Conservation (phyloP, 2,888 invertebrate genomes). For the Euspilapteryx auroguttella region DNA sequence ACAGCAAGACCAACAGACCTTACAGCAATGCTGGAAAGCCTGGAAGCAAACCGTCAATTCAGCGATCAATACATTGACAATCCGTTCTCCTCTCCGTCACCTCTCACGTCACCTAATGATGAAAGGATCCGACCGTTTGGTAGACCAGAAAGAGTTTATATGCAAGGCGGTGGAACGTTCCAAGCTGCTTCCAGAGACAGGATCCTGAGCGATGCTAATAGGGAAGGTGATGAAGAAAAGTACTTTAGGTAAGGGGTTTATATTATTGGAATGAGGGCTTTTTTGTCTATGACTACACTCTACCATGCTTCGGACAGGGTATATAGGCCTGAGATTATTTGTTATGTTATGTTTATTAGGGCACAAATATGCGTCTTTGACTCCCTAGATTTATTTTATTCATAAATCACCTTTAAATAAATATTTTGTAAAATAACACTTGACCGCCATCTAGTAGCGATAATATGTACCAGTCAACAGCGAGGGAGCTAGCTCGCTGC, state of each 20-base stretch:
- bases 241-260: conserved; percentile 48
- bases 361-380: no score
- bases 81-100: conserved; percentile 54
- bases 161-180: conserved; percentile 53
- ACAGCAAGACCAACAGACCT: conserved; percentile 45
- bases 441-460: no score
- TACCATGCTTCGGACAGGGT: no score
- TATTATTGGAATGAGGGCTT: no score
- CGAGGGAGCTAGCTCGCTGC: no score
- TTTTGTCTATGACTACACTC: no score
- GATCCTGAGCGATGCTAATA: conserved; percentile 36
- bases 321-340: no score
- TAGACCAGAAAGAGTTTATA: conserved; percentile 45
- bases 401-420: no score
- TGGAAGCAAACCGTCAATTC: conserved; percentile 39
- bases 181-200: conserved; percentile 45
- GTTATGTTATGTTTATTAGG: no score
- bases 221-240: conserved; percentile 39
- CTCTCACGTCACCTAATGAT: conserved; percentile 51
- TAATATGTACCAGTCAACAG: no score
- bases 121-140: conserved; percentile 36
- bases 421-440: no score
- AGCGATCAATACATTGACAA: conserved; percentile 53
- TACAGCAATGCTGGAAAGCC: conserved; percentile 39
- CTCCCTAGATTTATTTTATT: no score